Evolutionary conservation across 92 coral and sea anemone species (phyloP).

Genomic region (Epizoanthus ramosus): DNA sequence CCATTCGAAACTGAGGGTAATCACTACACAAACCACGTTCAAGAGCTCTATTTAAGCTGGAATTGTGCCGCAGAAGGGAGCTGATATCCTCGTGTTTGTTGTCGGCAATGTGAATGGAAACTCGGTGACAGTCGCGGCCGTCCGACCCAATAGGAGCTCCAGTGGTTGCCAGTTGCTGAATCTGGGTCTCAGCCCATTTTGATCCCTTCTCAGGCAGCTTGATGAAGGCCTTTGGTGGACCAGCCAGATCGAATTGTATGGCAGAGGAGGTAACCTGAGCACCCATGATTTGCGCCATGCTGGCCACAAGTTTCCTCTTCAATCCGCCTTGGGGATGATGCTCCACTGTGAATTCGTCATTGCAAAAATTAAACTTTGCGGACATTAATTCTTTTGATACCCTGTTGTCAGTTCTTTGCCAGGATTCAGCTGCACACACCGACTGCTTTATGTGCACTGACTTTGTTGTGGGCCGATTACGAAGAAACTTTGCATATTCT

Average conservation of each 20-base stretch:
- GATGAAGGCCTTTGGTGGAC: neutral
- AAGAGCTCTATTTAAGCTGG: neutral
- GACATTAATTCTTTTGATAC: neutral
- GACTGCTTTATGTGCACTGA: conserved; percentile 9
- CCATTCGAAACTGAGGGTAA: conserved; percentile 6
- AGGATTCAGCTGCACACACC: conserved; percentile 6
- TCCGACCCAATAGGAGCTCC: neutral
- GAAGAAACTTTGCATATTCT: neutral
- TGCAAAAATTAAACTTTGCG: neutral
- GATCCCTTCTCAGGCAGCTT: conserved; percentile 1
- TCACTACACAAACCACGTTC: neutral
- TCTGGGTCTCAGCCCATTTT: neutral
- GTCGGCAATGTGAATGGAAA: neutral
- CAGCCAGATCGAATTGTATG: conserved; percentile 2
- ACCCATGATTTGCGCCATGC: conserved; percentile 20
- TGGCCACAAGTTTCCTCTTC: conserved; percentile 11
- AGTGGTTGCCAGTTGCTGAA: neutral
- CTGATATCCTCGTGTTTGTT: conserved; percentile 4
- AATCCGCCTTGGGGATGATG: neutral
- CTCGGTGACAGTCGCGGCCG: neutral
- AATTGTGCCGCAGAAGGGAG: conserved; percentile 1
- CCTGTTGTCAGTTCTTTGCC: neutral
- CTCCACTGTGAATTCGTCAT: neutral
- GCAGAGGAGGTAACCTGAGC: neutral
- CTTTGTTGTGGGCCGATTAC: neutral